Evolutionary conservation across 2,888 invertebrate species (phyloP), one percentile per base, ranked within the genome.

Genomic region (Cyrtodaria siliqua): DNA sequence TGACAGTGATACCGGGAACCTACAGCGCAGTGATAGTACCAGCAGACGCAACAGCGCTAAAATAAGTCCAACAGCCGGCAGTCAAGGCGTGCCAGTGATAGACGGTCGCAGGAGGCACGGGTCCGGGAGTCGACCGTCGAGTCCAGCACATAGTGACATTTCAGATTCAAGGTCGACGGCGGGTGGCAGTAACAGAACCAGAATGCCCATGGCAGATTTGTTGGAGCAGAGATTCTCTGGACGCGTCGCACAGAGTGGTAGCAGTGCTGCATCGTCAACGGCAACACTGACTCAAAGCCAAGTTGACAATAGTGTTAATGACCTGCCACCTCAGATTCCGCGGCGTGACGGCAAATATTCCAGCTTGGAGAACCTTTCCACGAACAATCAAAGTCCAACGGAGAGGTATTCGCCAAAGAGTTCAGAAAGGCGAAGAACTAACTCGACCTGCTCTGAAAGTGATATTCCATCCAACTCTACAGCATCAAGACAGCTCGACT

Each of bases 91-190:
- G 14, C 88, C 89, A 29, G 85, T 90, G 2, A 83, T 90, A 61
- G 89, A 90, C 83, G 89, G 86, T 6, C 77, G 87, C 3, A 84
- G 79, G 42, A 66, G 89, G 9, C 89, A 87, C 67, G 83, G 85
- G 16, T 86, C 89, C 18, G 87, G 89, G 18, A 90, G 90, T 62
- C 76, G 89, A n/a, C 89, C 89, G 12, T 87, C 79, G 52, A 89
- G 90, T 59, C 89, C 90, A 44, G 83, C 86, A 26, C 81, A 86
- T n/a, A 77, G 77, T 29, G 84, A 86, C 61, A 71, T 74, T 2
- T 70, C 66, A 14, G 86, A 85, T 9, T 69, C 81, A 12, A 72
- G 84, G 38, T 69, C 77, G 9, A 70, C 80, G 4, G 62, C 67
- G 14, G 62, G 56, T 50, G 72, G 76, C 9, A 76, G 69, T 23